These are phyloP conservation scores for Scrobipalpa atriplicella DNA, from an alignment of 2,888 invertebrate genomes.

Conservation along the genomic window DNA sequence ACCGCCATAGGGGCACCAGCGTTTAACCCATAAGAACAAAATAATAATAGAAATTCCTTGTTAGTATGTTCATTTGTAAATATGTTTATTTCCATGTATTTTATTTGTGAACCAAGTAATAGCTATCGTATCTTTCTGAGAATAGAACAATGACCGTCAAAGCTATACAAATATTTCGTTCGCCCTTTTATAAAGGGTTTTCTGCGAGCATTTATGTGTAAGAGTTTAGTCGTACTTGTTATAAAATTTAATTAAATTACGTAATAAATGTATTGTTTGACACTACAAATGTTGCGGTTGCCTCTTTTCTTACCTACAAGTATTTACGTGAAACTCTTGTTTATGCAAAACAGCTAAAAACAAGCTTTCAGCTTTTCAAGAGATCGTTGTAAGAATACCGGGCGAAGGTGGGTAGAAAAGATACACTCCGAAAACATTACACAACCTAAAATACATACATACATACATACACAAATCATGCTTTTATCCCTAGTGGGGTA, in stretches of 20 bases:
- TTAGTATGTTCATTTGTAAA: slow-evolving; percentile 16
- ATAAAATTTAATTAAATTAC: neutral
- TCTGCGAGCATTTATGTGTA: neutral
- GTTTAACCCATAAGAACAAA: neutral
- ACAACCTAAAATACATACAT: too few relatives aligned
- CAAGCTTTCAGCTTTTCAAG: too few relatives aligned
- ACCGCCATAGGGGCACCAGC: slow-evolving; percentile 35
- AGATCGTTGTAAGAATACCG: too few relatives aligned
- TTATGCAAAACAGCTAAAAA: too few relatives aligned
- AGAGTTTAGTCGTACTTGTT: neutral
- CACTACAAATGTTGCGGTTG: neutral
- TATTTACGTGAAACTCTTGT: too few relatives aligned
- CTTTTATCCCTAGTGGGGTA: too few relatives aligned
- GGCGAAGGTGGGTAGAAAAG: too few relatives aligned
- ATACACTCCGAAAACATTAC: too few relatives aligned
- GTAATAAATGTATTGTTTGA: neutral
- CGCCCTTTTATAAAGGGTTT: slow-evolving; percentile 19
- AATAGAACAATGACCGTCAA: neutral
- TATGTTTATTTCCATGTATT: neutral
- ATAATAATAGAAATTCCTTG: neutral
- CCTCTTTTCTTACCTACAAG: neutral
- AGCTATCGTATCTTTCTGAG: neutral
- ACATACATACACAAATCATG: too few relatives aligned
- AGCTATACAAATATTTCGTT: neutral
- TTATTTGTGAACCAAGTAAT: neutral